Base-by-base conservation (phyloP, 1,140 invertebrate species). In the Diploscapter pachys region DNA sequence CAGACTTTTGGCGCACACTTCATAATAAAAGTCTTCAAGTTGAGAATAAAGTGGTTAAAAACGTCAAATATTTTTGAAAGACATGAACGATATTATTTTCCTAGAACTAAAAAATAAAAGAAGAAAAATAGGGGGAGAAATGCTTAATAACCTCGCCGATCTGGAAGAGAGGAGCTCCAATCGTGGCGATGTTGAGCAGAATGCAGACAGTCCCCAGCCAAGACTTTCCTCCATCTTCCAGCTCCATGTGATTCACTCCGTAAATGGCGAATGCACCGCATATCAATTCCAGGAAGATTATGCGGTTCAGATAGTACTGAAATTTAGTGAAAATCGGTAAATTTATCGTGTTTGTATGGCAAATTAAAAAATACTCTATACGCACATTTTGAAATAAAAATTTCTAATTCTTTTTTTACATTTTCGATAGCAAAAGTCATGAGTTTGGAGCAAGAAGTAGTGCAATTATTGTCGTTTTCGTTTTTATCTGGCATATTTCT, bases 181-280 rank as follows among this genome's bases (percentile, higher is more conserved):
- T 74, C 49, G 72, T 79, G 49, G 76, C 71, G 69, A 85, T 81
- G 74, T 85, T 85, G 9, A 85, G 80, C 57, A 85, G 49, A 74
- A 85, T 83, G 75, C 83, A 85, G 63, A 85, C 75, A 48, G 79
- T 50, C 13, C 82, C 82, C 3, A 85, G 72, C 13, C 71, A 48
- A 76, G 54, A 56, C n/a, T 78, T 72, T 64, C 59, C 13, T 4
- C 54, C 9, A 3, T 66, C 56, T 31, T 11, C 50, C 31, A 67
- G 31, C 51, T 67, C 50, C 66, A 50, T 55, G 31, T 76, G 54
- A 48, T 79, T 59, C 48, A 78, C 75, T 53, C 70, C 78, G 55
- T 72, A 72, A 1, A 80, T 81, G 4, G 73, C 59, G 48, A 80
- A 57, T 56, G 61, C 63, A 51, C 80, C 73, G 49, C 80, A 54